phyloP scores from a whole-genome alignment of 2,113 vertebrate species.

The Mesocricetus auratus region DNA sequence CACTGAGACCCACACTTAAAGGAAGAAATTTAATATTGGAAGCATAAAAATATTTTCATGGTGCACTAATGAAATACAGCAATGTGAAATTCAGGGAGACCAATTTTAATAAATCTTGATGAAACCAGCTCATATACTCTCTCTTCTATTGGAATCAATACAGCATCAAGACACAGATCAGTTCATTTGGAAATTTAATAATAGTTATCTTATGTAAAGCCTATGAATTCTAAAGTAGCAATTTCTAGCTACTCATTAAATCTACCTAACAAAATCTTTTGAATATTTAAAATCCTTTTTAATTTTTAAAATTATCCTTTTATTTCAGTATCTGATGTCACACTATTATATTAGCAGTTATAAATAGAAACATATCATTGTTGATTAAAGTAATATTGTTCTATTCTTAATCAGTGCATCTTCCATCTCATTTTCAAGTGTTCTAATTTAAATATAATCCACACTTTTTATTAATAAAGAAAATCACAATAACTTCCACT shows the following conservation, averaged over 20 bases:
- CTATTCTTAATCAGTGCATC: not conserved
- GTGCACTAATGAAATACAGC: not conserved
- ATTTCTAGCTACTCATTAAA: slow-evolving; percentile 23
- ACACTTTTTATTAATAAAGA: not conserved
- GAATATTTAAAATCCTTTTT: not conserved
- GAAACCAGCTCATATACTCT: not conserved
- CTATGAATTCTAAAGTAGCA: not conserved
- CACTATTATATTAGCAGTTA: not conserved
- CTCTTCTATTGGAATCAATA: not conserved
- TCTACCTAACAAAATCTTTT: not conserved
- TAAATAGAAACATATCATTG: not conserved
- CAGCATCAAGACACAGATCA: not conserved
- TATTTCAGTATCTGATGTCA: not conserved
- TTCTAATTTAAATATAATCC: not conserved
- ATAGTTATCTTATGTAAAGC: not conserved
- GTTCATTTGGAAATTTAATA: not conserved
- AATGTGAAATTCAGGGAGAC: not conserved
- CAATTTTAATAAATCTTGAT: not conserved
- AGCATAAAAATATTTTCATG: not conserved
- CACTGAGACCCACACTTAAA: not conserved
- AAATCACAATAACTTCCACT: not conserved
- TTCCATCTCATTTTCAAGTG: not conserved
- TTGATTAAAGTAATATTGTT: not conserved
- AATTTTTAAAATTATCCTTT: not conserved
- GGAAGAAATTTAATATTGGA: not conserved